Evolutionary conservation across 1,140 invertebrate species (phyloP), one percentile per base, ranked within the genome.

Genomic region (Drosophila subobscura): DNA sequence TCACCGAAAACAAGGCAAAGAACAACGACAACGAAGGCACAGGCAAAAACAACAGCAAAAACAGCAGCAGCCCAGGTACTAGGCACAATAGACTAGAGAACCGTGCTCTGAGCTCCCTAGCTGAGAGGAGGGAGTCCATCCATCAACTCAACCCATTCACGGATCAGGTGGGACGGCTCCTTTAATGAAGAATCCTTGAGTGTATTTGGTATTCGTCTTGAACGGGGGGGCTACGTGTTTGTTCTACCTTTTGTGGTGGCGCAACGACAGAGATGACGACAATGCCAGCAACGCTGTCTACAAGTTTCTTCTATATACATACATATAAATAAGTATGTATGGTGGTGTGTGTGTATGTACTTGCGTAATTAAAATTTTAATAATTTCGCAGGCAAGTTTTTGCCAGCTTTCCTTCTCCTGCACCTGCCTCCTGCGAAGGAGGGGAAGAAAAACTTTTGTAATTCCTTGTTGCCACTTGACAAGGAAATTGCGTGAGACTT

Each of bases 321-420:
- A 20, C 16, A 20, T 20, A 20, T 20, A 20, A 0, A 20, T 20
- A 20, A 20, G 16, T 20, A 20, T 20, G 16, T 20, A 20, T 20
- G 16, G 16, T 20, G 0, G 16, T 20, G 16, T 20, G 16, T 20
- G 16, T 20, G 16, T 20, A 20, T 20, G 16, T 20, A 20, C 65
- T 85, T 85, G 61, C 65, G 72, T 85, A 83, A 85, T 79, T 85
- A 83, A 79, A 83, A 85, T 83, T 79, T 83, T 67, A 84, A 83
- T 83, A 83, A 83, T 85, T 85, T 67, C 76, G 12, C 58, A 33
- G 58, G 50, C 60, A 84, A 78, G 59, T 61, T 67, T 60, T 44
- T 16, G 22, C 10, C 33, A 10, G 16, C 4, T 7, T 1, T 12
- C 27, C 51, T n/a, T 12, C 25, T n/a, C 8, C 8, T 12, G 33